Base-by-base conservation (phyloP, 37 sponge, comb jelly and placozoan genomes). In the Crambe crambe region DNA sequence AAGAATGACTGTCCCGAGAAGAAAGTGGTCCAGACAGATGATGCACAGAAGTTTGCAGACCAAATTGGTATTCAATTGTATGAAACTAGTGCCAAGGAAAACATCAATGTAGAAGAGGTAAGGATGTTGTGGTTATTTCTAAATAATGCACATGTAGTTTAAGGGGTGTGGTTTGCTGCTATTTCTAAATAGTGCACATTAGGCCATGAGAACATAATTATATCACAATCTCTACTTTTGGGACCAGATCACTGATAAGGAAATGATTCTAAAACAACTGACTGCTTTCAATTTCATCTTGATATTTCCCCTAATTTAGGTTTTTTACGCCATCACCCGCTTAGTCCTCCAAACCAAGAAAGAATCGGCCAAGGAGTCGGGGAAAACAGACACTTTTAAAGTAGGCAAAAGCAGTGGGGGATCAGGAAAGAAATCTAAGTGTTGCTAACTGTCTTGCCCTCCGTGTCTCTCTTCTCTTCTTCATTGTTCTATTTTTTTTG, bases 41-140 rank as follows among this genome's bases (percentile, higher is more conserved):
- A 98, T 61, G 97, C 97, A 0, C 86, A 92, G 81, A 84, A 87
- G 70, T 94, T 96, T 87, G 93, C 99, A 26, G 95, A 92, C 6
- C 95, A 94, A 65, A 92, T 94, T 75, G 91, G 90, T 18, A 96
- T 99, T 22, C 73, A 80, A 23, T 72, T 99, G 40, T 99, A 77
- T 36, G 99, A 99, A 65, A 95, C 99, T 1, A 96, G 97, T 81
- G 99, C 99, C 0, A 99, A 99, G 51, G 99, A 99, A 25, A 94
- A 99, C 75, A 74, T 90, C 42, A 99, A 99, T 69, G 91, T 99
- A 27, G 99, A 99, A 85, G 97, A 93, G 80, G 98, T 97, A 23
- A 65, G 94, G 51, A 47, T 47, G 12, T 6, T 47, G 51, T 47
- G 10, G 12, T 47, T 47, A 47, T 47, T 47, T 47, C 12, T 6